Percentiles rank a stretch among this genome's conserved stretches.
phyloP scores from a whole-genome alignment of 2,888 invertebrate genomes.

The Tinea trinotella region DNA sequence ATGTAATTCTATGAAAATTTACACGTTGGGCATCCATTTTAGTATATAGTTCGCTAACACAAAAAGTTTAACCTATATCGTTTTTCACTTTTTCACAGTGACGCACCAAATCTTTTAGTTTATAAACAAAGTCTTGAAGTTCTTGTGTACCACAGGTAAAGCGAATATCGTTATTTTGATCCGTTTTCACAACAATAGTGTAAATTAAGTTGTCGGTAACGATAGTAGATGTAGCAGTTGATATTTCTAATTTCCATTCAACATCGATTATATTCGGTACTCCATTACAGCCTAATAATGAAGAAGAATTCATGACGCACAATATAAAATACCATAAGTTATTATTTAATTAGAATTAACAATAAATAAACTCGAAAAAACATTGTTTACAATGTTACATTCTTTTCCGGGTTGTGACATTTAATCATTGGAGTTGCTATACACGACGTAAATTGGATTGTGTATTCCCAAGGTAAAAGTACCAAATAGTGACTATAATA shows the following conservation, averaged over 20 bases:
- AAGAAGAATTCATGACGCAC: not conserved
- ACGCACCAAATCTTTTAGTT: conserved; percentile 75
- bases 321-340: no score
- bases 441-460: no score
- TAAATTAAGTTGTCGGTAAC: conserved; percentile 58
- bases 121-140: conserved; percentile 77
- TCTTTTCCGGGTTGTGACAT: no score
- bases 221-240: conserved; percentile 50
- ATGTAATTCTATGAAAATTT: not conserved
- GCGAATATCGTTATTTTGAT: conserved; percentile 56
- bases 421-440: no score
- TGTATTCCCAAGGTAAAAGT: no score
- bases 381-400: no score
- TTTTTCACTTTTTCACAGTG: conserved; percentile 72
- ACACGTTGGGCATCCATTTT: not conserved
- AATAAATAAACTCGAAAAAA: no score
- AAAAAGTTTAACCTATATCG: conserved; percentile 34
- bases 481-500: no score
- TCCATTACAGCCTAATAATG: not conserved
- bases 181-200: conserved; percentile 53
- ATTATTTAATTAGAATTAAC: no score
- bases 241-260: conserved; percentile 74
- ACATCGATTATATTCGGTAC: conserved; percentile 71
- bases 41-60: not conserved
- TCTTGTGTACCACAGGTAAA: conserved; percentile 76